These are phyloP conservation scores for Eustalomyia histrio DNA, from an alignment of 2,888 invertebrate genomes.

Conservation along the genomic window DNA sequence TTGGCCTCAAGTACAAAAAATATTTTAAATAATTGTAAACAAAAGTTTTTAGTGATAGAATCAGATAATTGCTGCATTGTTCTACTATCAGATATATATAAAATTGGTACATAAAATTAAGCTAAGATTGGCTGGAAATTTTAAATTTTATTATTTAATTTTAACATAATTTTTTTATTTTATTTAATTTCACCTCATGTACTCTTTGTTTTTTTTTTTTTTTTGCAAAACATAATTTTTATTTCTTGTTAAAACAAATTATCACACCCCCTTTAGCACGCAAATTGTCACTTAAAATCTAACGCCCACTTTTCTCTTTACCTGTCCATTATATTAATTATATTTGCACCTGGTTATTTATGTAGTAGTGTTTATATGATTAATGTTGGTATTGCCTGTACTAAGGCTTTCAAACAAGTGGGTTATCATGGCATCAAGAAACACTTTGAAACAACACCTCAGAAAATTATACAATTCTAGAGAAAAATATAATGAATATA, in stretches of 20 bases:
- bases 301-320: slow-evolving; percentile 31
- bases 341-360: slow-evolving; percentile 2
- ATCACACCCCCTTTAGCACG: slow-evolving; percentile 49
- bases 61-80: too few species aligned
- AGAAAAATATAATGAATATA: slow-evolving; percentile 41
- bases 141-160: too few species aligned
- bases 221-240: background rate
- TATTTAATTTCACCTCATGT: too few species aligned
- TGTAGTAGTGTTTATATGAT: slow-evolving; percentile 18
- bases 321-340: slow-evolving; percentile 3
- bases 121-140: too few species aligned
- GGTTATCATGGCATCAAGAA: slow-evolving; percentile 54
- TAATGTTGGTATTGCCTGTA: slow-evolving; percentile 54
- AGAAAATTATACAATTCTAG: slow-evolving; percentile 40
- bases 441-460: slow-evolving; percentile 55
- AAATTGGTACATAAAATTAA: too few species aligned
- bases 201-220: too few species aligned
- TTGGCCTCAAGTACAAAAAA: too few species aligned
- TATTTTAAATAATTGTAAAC: too few species aligned
- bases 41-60: too few species aligned
- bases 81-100: too few species aligned
- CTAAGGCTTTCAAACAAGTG: slow-evolving; percentile 37
- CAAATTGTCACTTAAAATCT: slow-evolving; percentile 54
- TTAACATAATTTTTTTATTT: too few species aligned
- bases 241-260: background rate